Evolutionary conservation across 1,140 invertebrate species (phyloP).

Genomic region (Nebria ingens): DNA sequence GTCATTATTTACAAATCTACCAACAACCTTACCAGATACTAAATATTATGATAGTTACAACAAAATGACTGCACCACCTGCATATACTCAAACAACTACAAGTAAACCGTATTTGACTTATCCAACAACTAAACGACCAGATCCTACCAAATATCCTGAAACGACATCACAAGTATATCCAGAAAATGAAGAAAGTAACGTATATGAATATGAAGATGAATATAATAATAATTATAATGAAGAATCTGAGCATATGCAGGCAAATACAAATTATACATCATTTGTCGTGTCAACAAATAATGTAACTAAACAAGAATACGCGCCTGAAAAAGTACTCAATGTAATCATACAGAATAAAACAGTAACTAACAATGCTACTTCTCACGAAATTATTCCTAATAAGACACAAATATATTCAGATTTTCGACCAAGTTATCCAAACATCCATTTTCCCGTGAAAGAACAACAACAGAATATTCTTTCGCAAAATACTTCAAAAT

Average conservation of each 20-base stretch:
- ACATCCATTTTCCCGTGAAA: too few relatives aligned
- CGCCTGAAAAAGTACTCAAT: too few relatives aligned
- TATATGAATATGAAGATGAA: conserved; percentile 5
- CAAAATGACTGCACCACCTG: not conserved
- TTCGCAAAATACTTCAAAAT: too few relatives aligned
- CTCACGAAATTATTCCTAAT: too few relatives aligned
- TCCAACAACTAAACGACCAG: conserved; percentile 10
- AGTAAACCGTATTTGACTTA: conserved; percentile 21
- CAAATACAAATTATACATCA: too few relatives aligned
- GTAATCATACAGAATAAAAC: too few relatives aligned
- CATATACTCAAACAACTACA: conserved; percentile 23
- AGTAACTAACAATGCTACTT: too few relatives aligned
- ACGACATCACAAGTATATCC: not conserved
- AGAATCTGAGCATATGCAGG: too few relatives aligned
- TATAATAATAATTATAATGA: conserved; percentile 4
- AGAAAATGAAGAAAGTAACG: conserved; percentile 7
- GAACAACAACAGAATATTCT: too few relatives aligned
- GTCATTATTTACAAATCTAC: too few relatives aligned
- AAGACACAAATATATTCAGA: too few relatives aligned
- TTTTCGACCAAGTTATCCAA: too few relatives aligned
- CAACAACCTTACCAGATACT: conserved; percentile 17
- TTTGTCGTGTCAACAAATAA: conserved; percentile 1
- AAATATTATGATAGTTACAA: conserved; percentile 14
- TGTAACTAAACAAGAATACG: not conserved
- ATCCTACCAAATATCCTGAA: conserved; percentile 14